Conservation (phyloP, 1,140 invertebrate genomes). For the Vanessa tameamea region DNA sequence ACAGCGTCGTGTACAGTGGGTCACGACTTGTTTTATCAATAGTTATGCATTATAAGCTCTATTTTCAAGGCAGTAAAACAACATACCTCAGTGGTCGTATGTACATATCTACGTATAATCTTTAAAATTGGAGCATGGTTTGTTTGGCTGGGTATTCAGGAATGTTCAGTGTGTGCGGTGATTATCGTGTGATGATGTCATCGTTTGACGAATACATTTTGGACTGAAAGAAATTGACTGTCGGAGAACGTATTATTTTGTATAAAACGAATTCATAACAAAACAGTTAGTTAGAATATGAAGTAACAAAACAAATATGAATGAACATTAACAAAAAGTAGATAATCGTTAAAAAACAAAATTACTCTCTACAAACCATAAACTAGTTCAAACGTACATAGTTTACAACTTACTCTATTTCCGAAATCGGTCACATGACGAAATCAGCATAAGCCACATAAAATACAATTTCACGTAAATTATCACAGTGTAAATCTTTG, state of each 20-base stretch:
- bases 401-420: slow-evolving; percentile 5
- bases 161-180: slow-evolving; percentile 25
- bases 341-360: background rate
- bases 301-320: background rate
- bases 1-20: slow-evolving; percentile 24
- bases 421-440: slow-evolving; percentile 9
- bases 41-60: slow-evolving; percentile 7
- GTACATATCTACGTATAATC: slow-evolving; percentile 28
- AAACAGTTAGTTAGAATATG: background rate
- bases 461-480: background rate
- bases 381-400: slow-evolving; percentile 20
- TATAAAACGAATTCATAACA: background rate
- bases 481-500: too few species aligned
- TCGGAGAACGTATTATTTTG: background rate
- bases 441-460: background rate
- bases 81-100: slow-evolving; percentile 4
- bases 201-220: background rate
- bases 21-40: background rate
- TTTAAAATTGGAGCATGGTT: slow-evolving; percentile 39
- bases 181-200: slow-evolving; percentile 5
- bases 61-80: slow-evolving; percentile 8
- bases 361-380: slow-evolving; percentile 8
- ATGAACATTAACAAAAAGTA: background rate
- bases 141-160: slow-evolving; percentile 32
- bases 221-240: background rate